Evolutionary conservation across 1,140 invertebrate genomes (phyloP).

Genomic region (Eriosoma lanigerum): DNA sequence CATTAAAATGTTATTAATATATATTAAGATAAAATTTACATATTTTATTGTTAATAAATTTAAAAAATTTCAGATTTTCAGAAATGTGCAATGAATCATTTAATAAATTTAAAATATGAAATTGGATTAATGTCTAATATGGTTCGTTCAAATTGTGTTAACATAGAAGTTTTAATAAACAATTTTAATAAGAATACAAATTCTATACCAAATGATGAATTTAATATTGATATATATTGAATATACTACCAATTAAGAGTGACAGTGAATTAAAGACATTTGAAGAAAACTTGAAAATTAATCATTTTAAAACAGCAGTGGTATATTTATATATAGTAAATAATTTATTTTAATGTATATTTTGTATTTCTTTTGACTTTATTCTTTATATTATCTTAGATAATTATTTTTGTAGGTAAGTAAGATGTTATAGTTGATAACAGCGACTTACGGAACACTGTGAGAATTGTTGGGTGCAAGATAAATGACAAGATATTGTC

Average conservation of each 20-base stretch:
- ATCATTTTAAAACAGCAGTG: neutral
- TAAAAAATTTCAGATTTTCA: slow-evolving; percentile 7
- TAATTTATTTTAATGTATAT: no score
- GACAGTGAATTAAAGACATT: neutral
- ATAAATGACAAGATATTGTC: neutral
- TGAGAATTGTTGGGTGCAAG: neutral
- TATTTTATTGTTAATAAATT: no score
- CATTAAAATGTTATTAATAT: neutral
- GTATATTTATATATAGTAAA: neutral
- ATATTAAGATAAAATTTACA: neutral
- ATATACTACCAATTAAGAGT: neutral
- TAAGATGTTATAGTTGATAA: neutral
- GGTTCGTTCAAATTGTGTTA: neutral
- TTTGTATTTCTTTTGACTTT: neutral
- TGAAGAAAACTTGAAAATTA: neutral
- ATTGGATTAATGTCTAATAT: neutral
- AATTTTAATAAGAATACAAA: neutral
- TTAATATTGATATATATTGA: neutral
- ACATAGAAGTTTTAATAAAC: neutral
- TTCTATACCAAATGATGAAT: neutral
- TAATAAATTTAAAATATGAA: neutral
- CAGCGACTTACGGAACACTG: neutral
- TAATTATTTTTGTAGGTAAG: neutral
- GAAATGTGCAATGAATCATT: neutral
- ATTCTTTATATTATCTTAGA: neutral